Base-by-base conservation (phyloP, 2,113 vertebrate species). In the Oreochromis aureus region DNA sequence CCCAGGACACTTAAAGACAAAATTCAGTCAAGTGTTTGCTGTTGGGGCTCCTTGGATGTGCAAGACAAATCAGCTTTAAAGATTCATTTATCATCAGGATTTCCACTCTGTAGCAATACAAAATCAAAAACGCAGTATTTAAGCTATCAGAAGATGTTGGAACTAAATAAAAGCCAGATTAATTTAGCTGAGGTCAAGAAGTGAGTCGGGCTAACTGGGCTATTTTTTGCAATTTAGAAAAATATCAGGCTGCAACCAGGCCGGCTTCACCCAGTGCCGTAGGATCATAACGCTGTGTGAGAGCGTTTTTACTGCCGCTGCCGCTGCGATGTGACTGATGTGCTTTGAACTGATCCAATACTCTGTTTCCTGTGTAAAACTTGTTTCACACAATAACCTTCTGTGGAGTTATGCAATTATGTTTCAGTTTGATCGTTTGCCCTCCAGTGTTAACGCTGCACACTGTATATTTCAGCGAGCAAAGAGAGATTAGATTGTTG, bases 401-500 rank as follows among this genome's bases (percentile, higher is more conserved):
- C 63, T 71, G 73, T 30, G 16, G 66, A 81, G 80, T 87, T 73
- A 48, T 12, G 56, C 88, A 80, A 78, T 84, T 69, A 86, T 56
- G 73, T 89, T 87, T 80, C 76, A 71, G 58, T 85, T 44, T 86
- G 92, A 87, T 83, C 4, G 5, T 78, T 83, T 32, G 81, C 79
- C 91, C 92, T 82, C 6, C 79, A 16, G 89, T 53, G 80, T 86
- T 85, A 86, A 82, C 59, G 12, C 71, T 3, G 87, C 51, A 13
- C 19, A n/a, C 87, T 16, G 71, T 32, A 22, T 55, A 16, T 84
- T 83, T 87, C 86, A 44, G 69, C 0, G 16, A 89, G 86, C 85
- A 71, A n/a, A 66, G 41, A 83, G 84, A 89, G 87, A 92, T 93
- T 87, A 89, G 89, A 93, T 91, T 92, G 89, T 92, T 89, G 87